A percentile compares a stretch with the other conserved stretches of the same genome.
phyloP scores from a whole-genome alignment of 2,797 vertebrate species.

The Acrossocheilus fasciatus region DNA sequence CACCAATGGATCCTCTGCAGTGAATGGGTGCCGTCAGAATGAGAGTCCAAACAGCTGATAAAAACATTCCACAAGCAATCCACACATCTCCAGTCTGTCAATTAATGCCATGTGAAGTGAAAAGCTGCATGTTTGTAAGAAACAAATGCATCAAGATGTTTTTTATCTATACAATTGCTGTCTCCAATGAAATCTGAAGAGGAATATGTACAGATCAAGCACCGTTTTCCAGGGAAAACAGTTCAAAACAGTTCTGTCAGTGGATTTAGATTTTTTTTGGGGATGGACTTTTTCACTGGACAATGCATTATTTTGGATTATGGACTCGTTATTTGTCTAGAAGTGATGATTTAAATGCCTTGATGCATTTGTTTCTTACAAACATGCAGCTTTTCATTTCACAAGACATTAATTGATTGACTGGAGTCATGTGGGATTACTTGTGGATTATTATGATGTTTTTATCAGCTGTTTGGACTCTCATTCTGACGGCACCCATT shows the following conservation, averaged over 20 bases:
- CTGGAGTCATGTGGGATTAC: not conserved
- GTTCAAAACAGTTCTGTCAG: not conserved
- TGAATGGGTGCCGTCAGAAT: not conserved
- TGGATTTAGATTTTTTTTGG: not conserved
- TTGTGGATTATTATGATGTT: not conserved
- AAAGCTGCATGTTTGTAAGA: too few species aligned
- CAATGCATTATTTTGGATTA: not conserved
- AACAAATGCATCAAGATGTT: too few species aligned
- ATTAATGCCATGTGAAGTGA: not conserved
- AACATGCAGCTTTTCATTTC: not conserved
- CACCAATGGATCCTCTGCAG: not conserved
- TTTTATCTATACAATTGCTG: not conserved
- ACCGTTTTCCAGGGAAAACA: not conserved
- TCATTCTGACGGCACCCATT: not conserved
- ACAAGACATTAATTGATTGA: not conserved
- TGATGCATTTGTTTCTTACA: not conserved
- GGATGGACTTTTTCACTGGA: not conserved
- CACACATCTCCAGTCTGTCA: not conserved
- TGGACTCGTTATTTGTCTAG: not conserved
- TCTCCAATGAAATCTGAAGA: not conserved
- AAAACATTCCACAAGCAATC: not conserved
- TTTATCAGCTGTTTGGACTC: not conserved
- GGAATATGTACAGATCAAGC: too few species aligned
- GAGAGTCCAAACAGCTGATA: not conserved
- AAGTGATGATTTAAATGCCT: not conserved